Evolutionary conservation across 2,888 invertebrate genomes (phyloP), one percentile per base, ranked within the genome.

Genomic region (Melangyna quadrimaculata): DNA sequence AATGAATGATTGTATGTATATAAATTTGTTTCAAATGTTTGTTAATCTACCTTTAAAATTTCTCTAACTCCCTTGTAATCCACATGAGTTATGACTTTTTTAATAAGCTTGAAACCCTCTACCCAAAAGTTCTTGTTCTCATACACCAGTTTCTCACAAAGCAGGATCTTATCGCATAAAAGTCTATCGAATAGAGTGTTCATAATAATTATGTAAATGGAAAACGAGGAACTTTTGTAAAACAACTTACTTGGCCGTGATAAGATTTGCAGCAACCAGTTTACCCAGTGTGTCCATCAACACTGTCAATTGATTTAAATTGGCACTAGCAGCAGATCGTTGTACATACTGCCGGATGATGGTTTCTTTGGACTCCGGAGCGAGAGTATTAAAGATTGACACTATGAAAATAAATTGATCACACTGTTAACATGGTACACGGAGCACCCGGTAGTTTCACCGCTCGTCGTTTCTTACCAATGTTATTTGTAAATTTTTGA

Each of bases 1-100:
- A 67, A 40, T 19, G 35, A 40, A 67, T 27, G 63, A 88, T 89
- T 22, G n/a, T 14, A 27, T 14, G 14, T 4, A 24, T n/a, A 9
- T 19, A 43, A 22, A 22, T 32, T 43, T 40, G 14, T 40, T 40
- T 17, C 2, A 9, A 17, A 5, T 24, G 1, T 22, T 9, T 19
- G 1, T 48, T 2, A 57, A 17, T 17, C 24, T 86, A 95, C 96
- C 93, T 97, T 97, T 97, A 98, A 97, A 78, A 98, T 96, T 93
- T 97, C 97, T 88, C 97, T 93, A 0, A 98, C 97, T 17, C 97
- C 98, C 93, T 99, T 99, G 91, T 99, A 99, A 92, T 98, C 98
- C 1, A 98, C 98, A 77, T 97, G 96, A 45, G 96, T 96, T 89
- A 99, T 97, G 53, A 98, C 95, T 91, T 95, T 95, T 88, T 96